Base-by-base conservation (phyloP, 2,113 vertebrate genomes). In the Myotis lucifugus region DNA sequence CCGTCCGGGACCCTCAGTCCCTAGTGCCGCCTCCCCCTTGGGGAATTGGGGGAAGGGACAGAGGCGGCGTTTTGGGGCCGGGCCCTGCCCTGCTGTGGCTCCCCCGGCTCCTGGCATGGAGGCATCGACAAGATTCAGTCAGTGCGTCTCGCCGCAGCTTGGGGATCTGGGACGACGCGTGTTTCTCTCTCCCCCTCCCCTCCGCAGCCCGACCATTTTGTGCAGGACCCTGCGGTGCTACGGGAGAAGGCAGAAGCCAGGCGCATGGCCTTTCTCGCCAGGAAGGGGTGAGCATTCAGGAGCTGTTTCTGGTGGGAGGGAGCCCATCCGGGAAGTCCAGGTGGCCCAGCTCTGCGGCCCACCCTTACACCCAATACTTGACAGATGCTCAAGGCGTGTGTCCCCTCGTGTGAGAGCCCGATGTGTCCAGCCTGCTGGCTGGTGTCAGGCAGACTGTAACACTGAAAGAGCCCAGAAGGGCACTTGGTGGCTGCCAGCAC, bases 161-260 rank as follows among this genome's bases (percentile, higher is more conserved):
- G 1, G 18, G 69, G 19, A 40, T 61, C 1, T 15, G 10, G 32
- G 11, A 3, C 4, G 0, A 3, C 70, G 72, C 2, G 0, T 27
- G 18, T 54, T 14, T 81, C 23, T 29, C 79, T 48, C 69, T 46
- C 88, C n/a, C 21, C 48, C 23, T 86, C 59, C 32, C 40, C 56
- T 93, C 95, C 52, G 0, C 34, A 98, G 93, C 27, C 98, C 74
- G 99, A 99, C 97, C 99, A 99, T 82, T 99, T 99, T 42, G 97
- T 99, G 34, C 99, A 99, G 98, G 99, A 99, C 95, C 99, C 99
- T 0, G 99, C 99, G 0, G 93, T 99, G 17, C 98, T 99, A 90
- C 98, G 99, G 94, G 99, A 99, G 97, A 96, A 98, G 59, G 99
- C 99, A 0, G 99, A 99, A 78, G 99, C 99, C 52, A 97, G 99